phyloP scores from a whole-genome alignment of 2,888 invertebrate species.

The Eretmocerus hayati region DNA sequence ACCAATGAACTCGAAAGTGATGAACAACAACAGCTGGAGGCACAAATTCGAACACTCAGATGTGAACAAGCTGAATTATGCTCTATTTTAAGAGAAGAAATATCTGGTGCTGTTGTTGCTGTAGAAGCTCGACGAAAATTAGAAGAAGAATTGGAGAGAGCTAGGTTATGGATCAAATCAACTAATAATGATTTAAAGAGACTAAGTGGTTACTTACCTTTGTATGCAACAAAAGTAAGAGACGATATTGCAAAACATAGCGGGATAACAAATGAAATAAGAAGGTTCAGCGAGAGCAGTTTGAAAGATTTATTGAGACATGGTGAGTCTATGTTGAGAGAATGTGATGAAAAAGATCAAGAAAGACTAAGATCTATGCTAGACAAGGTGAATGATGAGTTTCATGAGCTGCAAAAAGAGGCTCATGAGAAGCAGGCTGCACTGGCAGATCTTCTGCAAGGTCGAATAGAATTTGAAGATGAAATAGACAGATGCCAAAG shows the following conservation, averaged over 20 bases:
- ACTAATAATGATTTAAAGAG: conserved; percentile 71
- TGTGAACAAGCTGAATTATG: conserved; percentile 70
- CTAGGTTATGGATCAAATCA: conserved; percentile 72
- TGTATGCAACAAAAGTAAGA: conserved; percentile 77
- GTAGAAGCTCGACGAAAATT: conserved; percentile 67
- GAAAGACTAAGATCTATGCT: conserved; percentile 60
- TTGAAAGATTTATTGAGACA: conserved; percentile 70
- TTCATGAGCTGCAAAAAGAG: conserved; percentile 65
- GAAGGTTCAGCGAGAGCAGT: conserved; percentile 68
- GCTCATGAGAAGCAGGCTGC: conserved; percentile 65
- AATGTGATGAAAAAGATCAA: conserved; percentile 69
- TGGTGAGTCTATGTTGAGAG: conserved; percentile 69
- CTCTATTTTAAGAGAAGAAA: conserved; percentile 64
- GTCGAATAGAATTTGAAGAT: conserved; percentile 74
- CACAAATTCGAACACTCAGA: conserved; percentile 63
- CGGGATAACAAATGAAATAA: conserved; percentile 67
- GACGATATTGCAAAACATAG: conserved; percentile 71
- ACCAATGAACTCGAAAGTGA: conserved; percentile 77
- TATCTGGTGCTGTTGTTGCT: conserved; percentile 63
- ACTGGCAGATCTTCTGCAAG: conserved; percentile 66
- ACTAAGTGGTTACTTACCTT: conserved; percentile 66
- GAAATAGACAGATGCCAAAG: conserved; percentile 74
- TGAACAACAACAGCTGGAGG: conserved; percentile 74
- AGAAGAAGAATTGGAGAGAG: conserved; percentile 70
- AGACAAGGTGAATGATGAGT: conserved; percentile 64